Conservation (phyloP, 1,140 invertebrate genomes). For the Heliconius eleuchia region DNA sequence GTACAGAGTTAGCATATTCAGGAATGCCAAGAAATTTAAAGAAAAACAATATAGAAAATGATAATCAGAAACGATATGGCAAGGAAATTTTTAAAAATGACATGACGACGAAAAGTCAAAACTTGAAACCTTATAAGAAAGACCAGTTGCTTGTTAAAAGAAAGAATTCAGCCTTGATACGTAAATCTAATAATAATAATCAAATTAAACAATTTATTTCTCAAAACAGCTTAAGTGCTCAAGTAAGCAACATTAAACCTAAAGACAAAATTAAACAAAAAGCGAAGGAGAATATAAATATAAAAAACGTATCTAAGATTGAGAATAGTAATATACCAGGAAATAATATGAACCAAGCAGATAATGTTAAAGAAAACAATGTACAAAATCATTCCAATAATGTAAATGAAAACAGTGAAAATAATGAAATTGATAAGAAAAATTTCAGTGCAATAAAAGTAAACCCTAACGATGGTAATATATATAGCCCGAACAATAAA, state of each 20-base stretch:
- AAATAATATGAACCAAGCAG: not conserved
- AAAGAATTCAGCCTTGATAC: not conserved
- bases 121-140: not conserved
- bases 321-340: not conserved
- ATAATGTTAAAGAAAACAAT: not conserved
- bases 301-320: not conserved
- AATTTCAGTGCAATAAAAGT: not conserved
- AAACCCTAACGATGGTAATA: not conserved
- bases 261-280: slow-evolving; percentile 1
- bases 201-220: not conserved
- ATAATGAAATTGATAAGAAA: not conserved
- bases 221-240: not conserved
- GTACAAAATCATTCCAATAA: not conserved
- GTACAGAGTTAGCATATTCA: not conserved
- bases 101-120: not conserved
- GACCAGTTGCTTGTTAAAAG: not conserved
- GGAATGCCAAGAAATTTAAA: not conserved
- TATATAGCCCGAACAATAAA: not conserved
- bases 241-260: not conserved
- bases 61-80: not conserved
- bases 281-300: not conserved
- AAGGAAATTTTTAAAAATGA: not conserved
- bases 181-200: not conserved
- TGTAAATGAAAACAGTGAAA: not conserved
- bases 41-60: not conserved